Evolutionary conservation across 2,797 vertebrate genomes (phyloP).

Genomic region (Poecile montanus): DNA sequence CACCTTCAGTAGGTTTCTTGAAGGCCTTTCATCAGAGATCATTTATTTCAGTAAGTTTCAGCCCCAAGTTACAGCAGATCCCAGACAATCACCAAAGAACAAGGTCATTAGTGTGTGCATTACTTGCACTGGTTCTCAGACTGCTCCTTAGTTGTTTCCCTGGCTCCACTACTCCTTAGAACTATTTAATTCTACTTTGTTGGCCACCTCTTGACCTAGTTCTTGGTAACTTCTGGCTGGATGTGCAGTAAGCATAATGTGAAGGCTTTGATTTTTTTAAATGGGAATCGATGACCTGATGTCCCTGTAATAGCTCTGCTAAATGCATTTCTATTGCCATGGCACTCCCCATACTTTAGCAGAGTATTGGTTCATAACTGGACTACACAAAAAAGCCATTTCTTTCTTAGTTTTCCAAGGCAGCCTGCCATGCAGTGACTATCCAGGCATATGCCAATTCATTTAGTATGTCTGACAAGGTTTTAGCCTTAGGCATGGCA

Average conservation of each 20-base stretch:
- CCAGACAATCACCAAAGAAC: background rate
- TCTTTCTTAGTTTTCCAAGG: background rate
- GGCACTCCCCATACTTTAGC: background rate
- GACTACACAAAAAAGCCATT: background rate
- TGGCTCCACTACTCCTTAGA: background rate
- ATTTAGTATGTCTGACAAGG: background rate
- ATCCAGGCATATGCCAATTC: background rate
- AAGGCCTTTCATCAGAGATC: background rate
- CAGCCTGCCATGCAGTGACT: background rate
- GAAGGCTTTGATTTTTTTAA: background rate
- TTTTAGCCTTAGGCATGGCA: background rate
- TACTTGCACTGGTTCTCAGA: background rate
- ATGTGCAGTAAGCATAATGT: background rate
- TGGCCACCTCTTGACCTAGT: background rate
- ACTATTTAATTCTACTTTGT: background rate
- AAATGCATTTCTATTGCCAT: background rate
- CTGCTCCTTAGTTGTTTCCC: background rate
- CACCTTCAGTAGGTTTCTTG: background rate
- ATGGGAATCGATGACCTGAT: background rate
- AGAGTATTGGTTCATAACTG: background rate
- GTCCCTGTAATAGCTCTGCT: background rate
- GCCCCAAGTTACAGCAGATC: background rate
- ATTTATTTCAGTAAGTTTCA: background rate
- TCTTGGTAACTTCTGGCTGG: background rate
- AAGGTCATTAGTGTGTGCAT: background rate